These are phyloP conservation scores for Diorhabda sublineata DNA, from an alignment of 1,140 invertebrate species.

Conservation along the genomic window DNA sequence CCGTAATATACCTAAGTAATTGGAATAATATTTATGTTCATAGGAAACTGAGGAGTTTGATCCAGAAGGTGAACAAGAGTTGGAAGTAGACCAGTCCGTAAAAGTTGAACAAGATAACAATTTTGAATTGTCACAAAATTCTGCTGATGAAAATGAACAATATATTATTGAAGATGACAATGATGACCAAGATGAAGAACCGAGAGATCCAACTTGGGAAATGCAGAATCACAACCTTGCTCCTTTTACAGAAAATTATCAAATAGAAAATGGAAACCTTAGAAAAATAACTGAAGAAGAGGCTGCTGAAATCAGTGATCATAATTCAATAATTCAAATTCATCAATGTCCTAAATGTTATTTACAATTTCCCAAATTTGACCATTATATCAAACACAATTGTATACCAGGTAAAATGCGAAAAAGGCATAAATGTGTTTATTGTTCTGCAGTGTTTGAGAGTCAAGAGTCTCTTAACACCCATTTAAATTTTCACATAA, in stretches of 20 bases:
- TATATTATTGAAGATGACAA: no score
- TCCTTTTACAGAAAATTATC: conserved; percentile 24
- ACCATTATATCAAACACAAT: conserved; percentile 36
- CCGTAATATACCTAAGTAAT: no score
- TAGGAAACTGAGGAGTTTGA: no score
- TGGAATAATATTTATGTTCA: no score
- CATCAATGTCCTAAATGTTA: conserved; percentile 35
- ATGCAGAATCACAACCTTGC: background rate
- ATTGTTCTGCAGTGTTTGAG: conserved; percentile 49
- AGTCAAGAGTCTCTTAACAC: conserved; percentile 50
- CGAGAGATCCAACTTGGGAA: background rate
- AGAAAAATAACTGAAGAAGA: conserved; percentile 27
- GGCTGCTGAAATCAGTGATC: conserved; percentile 19
- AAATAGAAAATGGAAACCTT: conserved; percentile 25
- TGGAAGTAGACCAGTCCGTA: no score
- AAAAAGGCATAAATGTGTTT: conserved; percentile 49
- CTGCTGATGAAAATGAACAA: no score
- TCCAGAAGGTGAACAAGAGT: no score
- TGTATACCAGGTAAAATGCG: conserved; percentile 28
- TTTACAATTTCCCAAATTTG: conserved; percentile 35
- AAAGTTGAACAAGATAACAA: no score
- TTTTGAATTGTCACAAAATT: no score
- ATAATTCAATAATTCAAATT: conserved; percentile 32
- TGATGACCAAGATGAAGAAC: no score
- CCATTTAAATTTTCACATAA: conserved; percentile 52